Conservation (phyloP, 2,888 invertebrate species). For the Conops quadrifasciatus region DNA sequence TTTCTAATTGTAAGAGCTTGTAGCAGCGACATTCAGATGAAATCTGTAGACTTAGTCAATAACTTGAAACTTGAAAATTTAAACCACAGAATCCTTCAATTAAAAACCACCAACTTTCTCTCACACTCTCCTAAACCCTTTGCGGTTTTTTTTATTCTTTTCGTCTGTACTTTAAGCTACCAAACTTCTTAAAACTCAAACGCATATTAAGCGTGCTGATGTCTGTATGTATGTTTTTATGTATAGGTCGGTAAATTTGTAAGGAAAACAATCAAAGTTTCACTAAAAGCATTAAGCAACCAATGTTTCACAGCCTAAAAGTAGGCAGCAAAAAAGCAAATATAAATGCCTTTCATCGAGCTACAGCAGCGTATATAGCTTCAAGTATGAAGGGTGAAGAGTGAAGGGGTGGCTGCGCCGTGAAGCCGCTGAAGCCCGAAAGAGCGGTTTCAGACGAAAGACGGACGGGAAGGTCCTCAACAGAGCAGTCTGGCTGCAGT, state of each 20-base stretch:
- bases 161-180: too few relatives aligned
- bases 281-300: not conserved
- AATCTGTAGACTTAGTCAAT: too few relatives aligned
- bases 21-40: too few relatives aligned
- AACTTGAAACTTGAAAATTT: too few relatives aligned
- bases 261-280: slow-evolving; percentile 9
- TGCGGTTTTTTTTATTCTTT: too few relatives aligned
- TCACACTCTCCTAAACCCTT: too few relatives aligned
- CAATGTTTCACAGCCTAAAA: slow-evolving; percentile 3
- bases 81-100: too few relatives aligned
- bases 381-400: not conserved
- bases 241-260: not conserved
- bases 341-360: slow-evolving; percentile 10
- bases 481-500: slow-evolving; percentile 18
- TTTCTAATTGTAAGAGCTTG: too few relatives aligned
- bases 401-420: not conserved
- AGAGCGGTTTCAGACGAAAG: not conserved
- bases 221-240: not conserved
- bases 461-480: not conserved
- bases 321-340: slow-evolving; percentile 4
- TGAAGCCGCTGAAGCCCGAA: not conserved
- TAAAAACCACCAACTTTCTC: too few relatives aligned
- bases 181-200: too few relatives aligned
- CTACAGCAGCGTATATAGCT: slow-evolving; percentile 5
- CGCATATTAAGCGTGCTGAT: not conserved